These are phyloP conservation scores for Nycticryphes semicollaris DNA, from an alignment of 2,113 vertebrate genomes.

Conservation along the genomic window DNA sequence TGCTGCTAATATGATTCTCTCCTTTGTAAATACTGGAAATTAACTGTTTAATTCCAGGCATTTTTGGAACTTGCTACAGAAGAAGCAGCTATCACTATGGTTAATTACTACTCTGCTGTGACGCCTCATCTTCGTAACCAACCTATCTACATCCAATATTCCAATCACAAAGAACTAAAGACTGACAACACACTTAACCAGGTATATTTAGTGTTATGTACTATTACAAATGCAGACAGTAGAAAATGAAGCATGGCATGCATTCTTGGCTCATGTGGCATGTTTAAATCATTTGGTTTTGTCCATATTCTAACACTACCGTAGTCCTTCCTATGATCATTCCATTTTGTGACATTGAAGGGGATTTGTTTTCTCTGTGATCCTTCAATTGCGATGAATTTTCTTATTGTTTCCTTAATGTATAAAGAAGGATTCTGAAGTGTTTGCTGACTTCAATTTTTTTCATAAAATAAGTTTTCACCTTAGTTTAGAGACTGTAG, in stretches of 20 bases:
- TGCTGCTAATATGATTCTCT: neutral
- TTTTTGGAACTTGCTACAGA: slow-evolving; percentile 97
- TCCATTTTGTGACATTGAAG: neutral
- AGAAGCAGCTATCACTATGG: slow-evolving; percentile 95
- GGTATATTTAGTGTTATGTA: slow-evolving; percentile 66
- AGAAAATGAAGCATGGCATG: neutral
- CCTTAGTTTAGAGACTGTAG: neutral
- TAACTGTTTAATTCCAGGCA: slow-evolving; percentile 75
- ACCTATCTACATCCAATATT: slow-evolving; percentile 95
- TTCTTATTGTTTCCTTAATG: neutral
- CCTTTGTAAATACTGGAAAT: neutral
- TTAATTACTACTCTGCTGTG: slow-evolving; percentile 94
- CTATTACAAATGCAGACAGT: neutral
- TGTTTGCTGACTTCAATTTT: neutral
- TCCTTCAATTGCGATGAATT: neutral
- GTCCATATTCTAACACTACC: neutral
- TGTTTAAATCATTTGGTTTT: neutral
- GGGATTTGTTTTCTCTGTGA: neutral
- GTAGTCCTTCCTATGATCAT: neutral
- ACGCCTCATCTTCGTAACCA: slow-evolving; percentile 93
- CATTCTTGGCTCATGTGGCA: neutral
- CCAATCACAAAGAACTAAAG: slow-evolving; percentile 97
- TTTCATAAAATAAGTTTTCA: neutral
- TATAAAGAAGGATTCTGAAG: neutral
- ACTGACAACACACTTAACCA: slow-evolving; percentile 95